Evolutionary conservation across 2,113 vertebrate genomes (phyloP), one percentile per base, ranked within the genome.

Genomic region (Neoarius graeffei): DNA sequence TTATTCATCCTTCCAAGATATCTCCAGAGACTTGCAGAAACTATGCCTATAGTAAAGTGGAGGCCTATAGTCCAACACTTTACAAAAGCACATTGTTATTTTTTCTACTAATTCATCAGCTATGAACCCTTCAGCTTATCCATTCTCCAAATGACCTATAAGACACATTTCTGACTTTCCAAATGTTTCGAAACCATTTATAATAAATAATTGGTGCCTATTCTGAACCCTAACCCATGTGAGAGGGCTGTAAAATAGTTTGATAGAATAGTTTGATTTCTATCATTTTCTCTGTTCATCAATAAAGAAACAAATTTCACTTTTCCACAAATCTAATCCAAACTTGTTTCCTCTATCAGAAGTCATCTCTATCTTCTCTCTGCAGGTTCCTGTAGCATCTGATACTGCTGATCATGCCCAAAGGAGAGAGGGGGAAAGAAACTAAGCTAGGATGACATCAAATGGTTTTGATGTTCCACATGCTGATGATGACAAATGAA

Each of bases 161-260:
- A 42, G 20, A 25, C 2, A 81, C 56, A 30, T 79, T 25, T 69
- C 17, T 30, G 25, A 0, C 52, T 88, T 84, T 92, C 91, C 91
- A 17, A 30, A 59, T 23, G 35, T 48, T 48, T 50, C 50, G 0
- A 74, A 50, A 66, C 7, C 42, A 64, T 66, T 64, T 14, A 15
- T 66, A 14, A 71, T 19, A 85, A 57, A 57, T 56, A 52, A 84
- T 0, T n/a, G 17, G 54, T 30, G 19, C 0, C 25, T 35, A 23
- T 27, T 35, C 19, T 56, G 7, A 11, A 57, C 30, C 35, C 23
- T 74, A 59, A 74, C 1, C 30, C 6, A 27, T 54, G 57, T 7
- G 6, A 71, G 8, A 48, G 4, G 19, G n/a, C 15, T 56, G 2
- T 71, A 19, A 54, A 17, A 30, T 9, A 20, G 74, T 14, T 56